Conservation (phyloP, 2,113 vertebrate species). For the Xyrauchen texanus region DNA sequence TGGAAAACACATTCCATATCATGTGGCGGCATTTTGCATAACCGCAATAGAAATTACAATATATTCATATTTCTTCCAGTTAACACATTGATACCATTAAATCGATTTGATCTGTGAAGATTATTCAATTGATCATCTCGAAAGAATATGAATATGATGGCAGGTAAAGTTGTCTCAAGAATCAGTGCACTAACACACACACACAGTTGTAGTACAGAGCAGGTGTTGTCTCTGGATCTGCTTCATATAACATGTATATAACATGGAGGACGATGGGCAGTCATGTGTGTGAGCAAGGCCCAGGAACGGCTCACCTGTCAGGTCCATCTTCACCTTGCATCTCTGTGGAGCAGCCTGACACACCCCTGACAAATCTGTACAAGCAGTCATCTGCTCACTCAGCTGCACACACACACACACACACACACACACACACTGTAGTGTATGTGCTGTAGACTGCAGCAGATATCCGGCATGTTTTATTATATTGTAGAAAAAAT, state of each 20-base stretch:
- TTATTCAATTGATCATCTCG: too few relatives aligned
- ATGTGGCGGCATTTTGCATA: too few relatives aligned
- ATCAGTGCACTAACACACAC: background rate
- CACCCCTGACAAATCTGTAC: constrained; percentile 71
- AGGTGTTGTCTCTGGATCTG: constrained; percentile 67
- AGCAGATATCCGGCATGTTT: background rate
- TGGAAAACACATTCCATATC: too few relatives aligned
- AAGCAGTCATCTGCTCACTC: constrained; percentile 43
- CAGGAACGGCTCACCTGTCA: constrained; percentile 74
- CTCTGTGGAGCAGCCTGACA: constrained; percentile 60
- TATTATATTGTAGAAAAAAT: too few relatives aligned
- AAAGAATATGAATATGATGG: too few relatives aligned
- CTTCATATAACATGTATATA: constrained; percentile 76
- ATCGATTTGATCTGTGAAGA: too few relatives aligned
- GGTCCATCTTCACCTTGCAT: constrained; percentile 59
- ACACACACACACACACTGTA: constrained; percentile 62
- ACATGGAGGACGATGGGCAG: constrained; percentile 67
- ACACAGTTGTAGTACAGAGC: constrained; percentile 59
- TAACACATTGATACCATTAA: too few relatives aligned
- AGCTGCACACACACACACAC: constrained; percentile 54
- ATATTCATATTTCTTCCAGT: too few relatives aligned
- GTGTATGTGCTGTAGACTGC: too few relatives aligned
- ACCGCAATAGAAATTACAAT: too few relatives aligned
- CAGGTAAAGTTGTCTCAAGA: too few relatives aligned
- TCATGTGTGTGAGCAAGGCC: constrained; percentile 69